Evolutionary conservation across 2,797 vertebrate genomes (phyloP).

Genomic region (Myiotriccus ornatus): DNA sequence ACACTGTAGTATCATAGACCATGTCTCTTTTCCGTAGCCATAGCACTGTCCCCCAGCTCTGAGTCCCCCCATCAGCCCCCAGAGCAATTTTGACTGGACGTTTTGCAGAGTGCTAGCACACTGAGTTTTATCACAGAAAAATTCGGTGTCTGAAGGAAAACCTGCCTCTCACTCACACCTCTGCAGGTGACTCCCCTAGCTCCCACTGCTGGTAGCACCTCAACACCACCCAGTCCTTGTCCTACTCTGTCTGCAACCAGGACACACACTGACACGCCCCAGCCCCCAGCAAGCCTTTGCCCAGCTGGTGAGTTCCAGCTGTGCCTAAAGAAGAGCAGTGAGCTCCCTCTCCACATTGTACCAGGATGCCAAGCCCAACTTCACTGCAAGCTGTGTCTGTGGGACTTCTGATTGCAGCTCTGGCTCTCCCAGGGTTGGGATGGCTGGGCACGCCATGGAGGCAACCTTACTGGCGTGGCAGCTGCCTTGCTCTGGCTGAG

Average conservation of each 20-base stretch:
- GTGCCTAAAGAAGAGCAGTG: background rate
- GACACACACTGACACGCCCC: background rate
- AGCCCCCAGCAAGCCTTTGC: background rate
- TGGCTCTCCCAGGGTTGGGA: background rate
- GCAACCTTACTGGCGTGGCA: fast-evolving
- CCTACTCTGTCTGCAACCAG: background rate
- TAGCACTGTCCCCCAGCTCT: background rate
- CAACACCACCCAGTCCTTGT: background rate
- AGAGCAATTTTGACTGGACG: fast-evolving
- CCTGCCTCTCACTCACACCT: background rate
- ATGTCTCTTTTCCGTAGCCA: background rate
- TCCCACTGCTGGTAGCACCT: background rate
- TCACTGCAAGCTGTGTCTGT: background rate
- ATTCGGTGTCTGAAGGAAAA: background rate
- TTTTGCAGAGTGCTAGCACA: background rate
- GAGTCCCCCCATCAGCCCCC: background rate
- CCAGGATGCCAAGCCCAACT: background rate
- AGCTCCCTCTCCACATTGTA: background rate
- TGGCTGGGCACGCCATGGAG: background rate
- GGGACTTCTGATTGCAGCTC: background rate
- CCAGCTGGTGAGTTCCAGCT: background rate
- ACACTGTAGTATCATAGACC: background rate
- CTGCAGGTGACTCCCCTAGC: background rate
- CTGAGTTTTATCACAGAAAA: background rate
- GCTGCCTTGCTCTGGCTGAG: background rate